Percentiles rank a stretch among this genome's conserved stretches.
These are phyloP conservation scores for Serilophus lunatus DNA, from an alignment of 2,113 vertebrate species.

Conservation along the genomic window DNA sequence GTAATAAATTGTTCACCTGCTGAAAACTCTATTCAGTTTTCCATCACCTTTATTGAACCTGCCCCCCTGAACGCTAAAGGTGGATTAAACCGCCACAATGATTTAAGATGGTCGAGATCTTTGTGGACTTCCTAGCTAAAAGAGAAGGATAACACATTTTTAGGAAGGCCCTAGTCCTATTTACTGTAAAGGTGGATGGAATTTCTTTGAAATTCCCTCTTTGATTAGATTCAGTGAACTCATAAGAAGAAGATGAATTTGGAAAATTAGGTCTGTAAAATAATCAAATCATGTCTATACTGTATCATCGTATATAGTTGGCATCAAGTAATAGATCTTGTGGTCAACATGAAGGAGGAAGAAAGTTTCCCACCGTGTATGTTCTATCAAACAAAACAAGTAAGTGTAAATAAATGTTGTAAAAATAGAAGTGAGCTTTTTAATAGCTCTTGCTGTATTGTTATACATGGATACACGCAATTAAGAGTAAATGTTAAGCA, in stretches of 20 bases:
- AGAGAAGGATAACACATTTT: background rate
- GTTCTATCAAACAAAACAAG: background rate
- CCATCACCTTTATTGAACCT: no score
- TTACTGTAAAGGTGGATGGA: background rate
- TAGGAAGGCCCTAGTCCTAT: background rate
- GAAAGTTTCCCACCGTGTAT: background rate
- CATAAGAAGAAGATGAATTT: background rate
- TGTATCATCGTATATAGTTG: background rate
- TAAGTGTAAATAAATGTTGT: background rate
- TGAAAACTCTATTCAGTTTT: no score
- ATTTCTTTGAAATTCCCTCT: background rate
- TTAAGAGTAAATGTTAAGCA: background rate
- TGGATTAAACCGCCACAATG: no score
- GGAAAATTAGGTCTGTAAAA: background rate
- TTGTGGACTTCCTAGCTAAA: background rate
- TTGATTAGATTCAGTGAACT: background rate
- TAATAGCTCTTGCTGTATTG: background rate
- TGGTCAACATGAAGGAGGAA: background rate
- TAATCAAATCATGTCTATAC: background rate
- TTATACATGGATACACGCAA: background rate
- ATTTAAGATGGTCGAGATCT: background rate
- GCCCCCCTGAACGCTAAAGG: no score
- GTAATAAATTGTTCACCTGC: no score
- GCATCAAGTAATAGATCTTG: background rate
- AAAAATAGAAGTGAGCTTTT: background rate